phyloP scores from a whole-genome alignment of 1,140 invertebrate species.

The Drosophila truncata region DNA sequence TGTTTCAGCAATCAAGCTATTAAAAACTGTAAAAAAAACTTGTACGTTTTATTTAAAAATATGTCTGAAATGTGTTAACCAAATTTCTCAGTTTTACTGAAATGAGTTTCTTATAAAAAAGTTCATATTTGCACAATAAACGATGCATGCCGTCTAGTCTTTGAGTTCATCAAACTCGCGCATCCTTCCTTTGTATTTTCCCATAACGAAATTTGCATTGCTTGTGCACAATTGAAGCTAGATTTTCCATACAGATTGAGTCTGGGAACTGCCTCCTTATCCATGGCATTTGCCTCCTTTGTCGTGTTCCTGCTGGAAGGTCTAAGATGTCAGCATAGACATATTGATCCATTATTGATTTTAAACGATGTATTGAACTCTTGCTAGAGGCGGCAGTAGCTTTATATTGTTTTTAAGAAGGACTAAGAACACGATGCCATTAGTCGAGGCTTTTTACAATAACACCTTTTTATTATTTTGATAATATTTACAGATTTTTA shows the following conservation, averaged over 20 bases:
- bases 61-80: neutral
- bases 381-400: neutral
- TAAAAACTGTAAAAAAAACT: neutral
- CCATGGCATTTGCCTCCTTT: neutral
- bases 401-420: neutral
- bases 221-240: neutral
- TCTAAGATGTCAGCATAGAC: neutral
- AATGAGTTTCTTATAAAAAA: neutral
- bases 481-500: neutral
- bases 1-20: neutral
- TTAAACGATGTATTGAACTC: neutral
- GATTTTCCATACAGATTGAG: neutral
- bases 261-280: neutral
- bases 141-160: neutral
- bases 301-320: neutral
- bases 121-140: neutral
- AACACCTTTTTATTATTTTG: neutral
- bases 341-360: slow-evolving; percentile 14
- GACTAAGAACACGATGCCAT: too few species aligned
- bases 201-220: neutral
- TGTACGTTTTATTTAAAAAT: neutral
- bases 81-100: neutral
- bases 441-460: too few species aligned
- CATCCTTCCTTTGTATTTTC: neutral
- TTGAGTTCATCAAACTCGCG: slow-evolving; percentile 1